phyloP scores from a whole-genome alignment of 2,888 invertebrate genomes.

The Drosophila setosimentum region DNA sequence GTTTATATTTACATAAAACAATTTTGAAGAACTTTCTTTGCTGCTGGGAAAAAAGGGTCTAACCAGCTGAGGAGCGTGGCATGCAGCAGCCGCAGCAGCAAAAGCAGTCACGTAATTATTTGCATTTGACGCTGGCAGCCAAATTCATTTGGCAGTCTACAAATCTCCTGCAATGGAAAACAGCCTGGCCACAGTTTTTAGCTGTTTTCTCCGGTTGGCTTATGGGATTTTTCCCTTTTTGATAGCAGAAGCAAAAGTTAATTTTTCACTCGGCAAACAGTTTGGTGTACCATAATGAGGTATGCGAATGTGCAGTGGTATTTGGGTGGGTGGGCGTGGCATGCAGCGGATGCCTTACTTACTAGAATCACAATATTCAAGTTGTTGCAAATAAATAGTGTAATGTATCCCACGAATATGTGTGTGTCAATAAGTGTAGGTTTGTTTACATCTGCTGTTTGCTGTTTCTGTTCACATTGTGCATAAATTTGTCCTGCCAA shows the following conservation, averaged over 20 bases:
- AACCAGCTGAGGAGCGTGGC: constrained; percentile 49
- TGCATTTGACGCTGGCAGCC: constrained; percentile 59
- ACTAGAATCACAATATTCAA: constrained; percentile 46
- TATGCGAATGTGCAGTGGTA: constrained; percentile 6
- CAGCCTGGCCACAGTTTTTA: constrained; percentile 22
- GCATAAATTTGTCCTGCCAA: constrained; percentile 71
- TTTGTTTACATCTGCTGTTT: constrained; percentile 29
- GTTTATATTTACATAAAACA: constrained; percentile 79
- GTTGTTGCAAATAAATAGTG: constrained; percentile 46
- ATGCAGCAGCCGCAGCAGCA: constrained; percentile 9
- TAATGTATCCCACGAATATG: constrained; percentile 15
- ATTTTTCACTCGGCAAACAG: constrained; percentile 42
- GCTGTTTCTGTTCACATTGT: constrained; percentile 48
- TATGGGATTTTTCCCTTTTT: constrained; percentile 41
- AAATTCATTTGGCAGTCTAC: constrained; percentile 56
- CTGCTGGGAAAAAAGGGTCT: constrained; percentile 6
- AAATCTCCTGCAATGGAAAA: constrained; percentile 21
- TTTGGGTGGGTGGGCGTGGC: constrained; percentile 13
- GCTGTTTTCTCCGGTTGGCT: constrained; percentile 26
- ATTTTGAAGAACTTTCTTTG: constrained; percentile 69
- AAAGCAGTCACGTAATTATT: constrained; percentile 61
- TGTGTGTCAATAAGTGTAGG: constrained; percentile 16
- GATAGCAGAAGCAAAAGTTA: constrained; percentile 27
- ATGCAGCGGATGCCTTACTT: constrained; percentile 26
- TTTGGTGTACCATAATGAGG: constrained; percentile 28